These are phyloP conservation scores for Salvelinus alpinus DNA, from an alignment of 2,113 vertebrate species.

Conservation along the genomic window DNA sequence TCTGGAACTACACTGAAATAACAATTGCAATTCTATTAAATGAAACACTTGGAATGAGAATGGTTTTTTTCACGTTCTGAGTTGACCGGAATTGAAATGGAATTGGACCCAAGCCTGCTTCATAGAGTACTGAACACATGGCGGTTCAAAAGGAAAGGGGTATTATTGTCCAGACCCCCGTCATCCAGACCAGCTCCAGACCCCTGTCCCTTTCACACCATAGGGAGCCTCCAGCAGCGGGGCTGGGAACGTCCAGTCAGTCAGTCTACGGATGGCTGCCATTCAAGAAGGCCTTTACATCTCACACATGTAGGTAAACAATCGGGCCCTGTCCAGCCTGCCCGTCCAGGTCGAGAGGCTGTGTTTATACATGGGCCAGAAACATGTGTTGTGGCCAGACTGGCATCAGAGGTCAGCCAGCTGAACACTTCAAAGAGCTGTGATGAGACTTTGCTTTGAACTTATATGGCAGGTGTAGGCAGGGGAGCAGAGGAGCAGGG, in stretches of 20 bases:
- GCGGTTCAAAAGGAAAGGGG: slow-evolving; percentile 26
- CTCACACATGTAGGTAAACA: slow-evolving; percentile 80
- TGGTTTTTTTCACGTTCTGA: no score
- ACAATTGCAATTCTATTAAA: no score
- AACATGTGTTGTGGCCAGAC: slow-evolving; percentile 84
- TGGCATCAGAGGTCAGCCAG: slow-evolving; percentile 87
- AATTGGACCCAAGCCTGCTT: neutral
- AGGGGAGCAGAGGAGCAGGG: slow-evolving; percentile 71
- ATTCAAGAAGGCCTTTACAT: slow-evolving; percentile 69
- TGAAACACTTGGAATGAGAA: no score
- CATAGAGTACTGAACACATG: slow-evolving; percentile 65
- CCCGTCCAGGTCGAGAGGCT: slow-evolving; percentile 52
- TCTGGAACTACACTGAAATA: no score
- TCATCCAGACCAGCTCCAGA: neutral
- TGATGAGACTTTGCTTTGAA: slow-evolving; percentile 86
- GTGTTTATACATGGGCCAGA: slow-evolving; percentile 81
- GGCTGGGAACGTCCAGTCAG: slow-evolving; percentile 38
- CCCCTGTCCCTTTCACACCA: slow-evolving; percentile 59
- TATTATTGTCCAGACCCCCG: no score
- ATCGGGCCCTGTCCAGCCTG: slow-evolving; percentile 67
- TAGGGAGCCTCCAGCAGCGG: slow-evolving; percentile 51
- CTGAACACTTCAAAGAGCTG: slow-evolving; percentile 92
- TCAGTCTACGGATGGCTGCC: slow-evolving; percentile 70
- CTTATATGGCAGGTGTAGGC: slow-evolving; percentile 95
- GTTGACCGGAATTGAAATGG: no score